Percentiles rank a stretch among this genome's conserved stretches.
phyloP scores from a whole-genome alignment of 2,888 invertebrate species.

The Drosophila quasianomalipes region DNA sequence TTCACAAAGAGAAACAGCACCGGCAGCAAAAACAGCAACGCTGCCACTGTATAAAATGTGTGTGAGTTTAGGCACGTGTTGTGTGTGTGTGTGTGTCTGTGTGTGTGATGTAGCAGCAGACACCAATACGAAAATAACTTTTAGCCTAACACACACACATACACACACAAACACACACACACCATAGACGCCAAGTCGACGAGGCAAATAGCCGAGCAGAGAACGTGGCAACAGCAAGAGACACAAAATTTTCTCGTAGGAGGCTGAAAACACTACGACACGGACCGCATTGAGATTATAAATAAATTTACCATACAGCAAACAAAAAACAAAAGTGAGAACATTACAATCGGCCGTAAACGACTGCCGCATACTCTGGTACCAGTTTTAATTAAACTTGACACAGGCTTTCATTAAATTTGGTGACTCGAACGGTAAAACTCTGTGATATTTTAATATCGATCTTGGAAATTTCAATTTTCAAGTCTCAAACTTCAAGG shows the following conservation, averaged over 20 bases:
- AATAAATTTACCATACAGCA: constrained; percentile 59
- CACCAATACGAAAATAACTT: constrained; percentile 69
- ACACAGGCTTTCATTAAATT: not conserved
- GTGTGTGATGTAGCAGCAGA: constrained; percentile 16
- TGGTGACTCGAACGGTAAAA: not conserved
- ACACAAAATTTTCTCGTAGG: constrained; percentile 42
- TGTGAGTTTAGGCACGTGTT: constrained; percentile 33
- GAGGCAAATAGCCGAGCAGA: not conserved
- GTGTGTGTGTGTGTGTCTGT: constrained; percentile 4
- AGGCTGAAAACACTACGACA: constrained; percentile 49
- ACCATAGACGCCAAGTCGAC: not conserved
- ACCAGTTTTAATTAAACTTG: not conserved
- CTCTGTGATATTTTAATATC: not conserved
- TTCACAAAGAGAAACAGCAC: constrained; percentile 16
- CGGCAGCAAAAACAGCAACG: constrained; percentile 20
- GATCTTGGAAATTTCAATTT: not conserved
- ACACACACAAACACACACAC: not conserved
- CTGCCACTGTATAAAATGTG: constrained; percentile 27
- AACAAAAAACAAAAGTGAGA: constrained; percentile 23
- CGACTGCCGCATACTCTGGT: not conserved
- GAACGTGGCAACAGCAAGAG: constrained; percentile 44
- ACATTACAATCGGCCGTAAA: too few relatives aligned
- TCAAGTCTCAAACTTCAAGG: not conserved
- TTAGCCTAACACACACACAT: constrained; percentile 32
- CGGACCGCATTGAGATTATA: constrained; percentile 62